phyloP scores from a whole-genome alignment of 1,140 invertebrate genomes.

The Lineus longissimus region DNA sequence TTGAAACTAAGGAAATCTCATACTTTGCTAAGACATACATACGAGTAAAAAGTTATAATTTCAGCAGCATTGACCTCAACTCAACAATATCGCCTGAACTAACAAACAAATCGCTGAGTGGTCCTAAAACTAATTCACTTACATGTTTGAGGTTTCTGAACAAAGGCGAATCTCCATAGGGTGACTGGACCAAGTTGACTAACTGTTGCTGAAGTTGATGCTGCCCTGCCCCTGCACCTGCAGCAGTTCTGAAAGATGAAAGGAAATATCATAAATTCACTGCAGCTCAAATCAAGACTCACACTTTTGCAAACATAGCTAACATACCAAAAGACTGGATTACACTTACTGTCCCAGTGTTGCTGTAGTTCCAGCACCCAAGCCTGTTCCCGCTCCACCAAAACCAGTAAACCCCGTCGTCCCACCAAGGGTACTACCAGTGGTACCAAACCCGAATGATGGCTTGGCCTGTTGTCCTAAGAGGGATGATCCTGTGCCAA shows the following conservation, averaged over 20 bases:
- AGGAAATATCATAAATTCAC: too few species aligned
- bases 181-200: slow-evolving; percentile 65
- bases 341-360: slow-evolving; percentile 40
- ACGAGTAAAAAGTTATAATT: too few species aligned
- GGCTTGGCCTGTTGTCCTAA: slow-evolving; percentile 20
- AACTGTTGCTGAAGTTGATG: slow-evolving; percentile 61
- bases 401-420: slow-evolving; percentile 33
- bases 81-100: too few species aligned
- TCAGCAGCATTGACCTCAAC: too few species aligned
- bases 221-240: slow-evolving; percentile 27
- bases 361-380: slow-evolving; percentile 20
- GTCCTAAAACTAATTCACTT: slow-evolving; percentile 27
- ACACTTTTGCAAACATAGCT: too few species aligned
- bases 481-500: slow-evolving; percentile 10
- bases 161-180: slow-evolving; percentile 74
- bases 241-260: slow-evolving; percentile 22
- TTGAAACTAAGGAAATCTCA: too few species aligned
- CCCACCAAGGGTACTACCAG: slow-evolving; percentile 48
- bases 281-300: too few species aligned
- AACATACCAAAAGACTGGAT: too few species aligned
- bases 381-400: slow-evolving; percentile 32
- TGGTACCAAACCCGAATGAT: slow-evolving; percentile 6
- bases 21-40: too few species aligned
- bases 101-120: neutral
- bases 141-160: slow-evolving; percentile 69